Evolutionary conservation across 2,113 vertebrate species (phyloP), one percentile per base, ranked within the genome.

Genomic region (Meriones unguiculatus): DNA sequence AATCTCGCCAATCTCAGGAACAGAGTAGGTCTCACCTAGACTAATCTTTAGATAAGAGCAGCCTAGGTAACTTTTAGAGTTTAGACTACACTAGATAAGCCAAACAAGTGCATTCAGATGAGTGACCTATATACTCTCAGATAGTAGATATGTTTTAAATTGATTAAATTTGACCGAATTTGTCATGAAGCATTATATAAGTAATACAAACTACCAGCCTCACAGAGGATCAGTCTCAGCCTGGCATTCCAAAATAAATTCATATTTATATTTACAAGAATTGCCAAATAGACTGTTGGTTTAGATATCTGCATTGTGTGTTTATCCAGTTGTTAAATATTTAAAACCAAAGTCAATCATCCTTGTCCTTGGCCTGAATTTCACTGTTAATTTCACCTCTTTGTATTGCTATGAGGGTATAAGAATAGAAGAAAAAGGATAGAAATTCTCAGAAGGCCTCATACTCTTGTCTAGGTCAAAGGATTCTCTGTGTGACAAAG

Each of bases 361-460:
- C 4, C 18, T 96, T 92, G 52, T 90, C 67, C 38, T 93, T 10
- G 32, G 28, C 24, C 78, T 96, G 77, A 77, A 69, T 90, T 69
- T 11, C 10, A 84, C 1, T 87, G 12, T 17, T 38, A 64, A n/a
- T 82, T 91, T 90, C 59, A 81, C 57, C 20, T 93, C 15, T 30
- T 88, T 69, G 94, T 22, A 59, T 80, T 75, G 5, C 41, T 57
- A 22, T 17, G 77, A 86, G 57, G 30, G 30, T 57, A 3, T 80
- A 10, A 69, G 15, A 57, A 32, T 65, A 65, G 57, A 77, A 85
- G 5, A 69, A 78, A 73, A 69, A 17, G 50, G 18, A 82, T 17
- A 24, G n/a, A 85, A 59, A 52, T 52, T 70, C 38, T 25, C 30
- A 69, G 85, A 91, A 89, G 84, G 30, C 69, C 28, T 54, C 3